These are phyloP conservation scores for Craterocephalus amniculus DNA, from an alignment of 2,797 vertebrate genomes.

Conservation along the genomic window DNA sequence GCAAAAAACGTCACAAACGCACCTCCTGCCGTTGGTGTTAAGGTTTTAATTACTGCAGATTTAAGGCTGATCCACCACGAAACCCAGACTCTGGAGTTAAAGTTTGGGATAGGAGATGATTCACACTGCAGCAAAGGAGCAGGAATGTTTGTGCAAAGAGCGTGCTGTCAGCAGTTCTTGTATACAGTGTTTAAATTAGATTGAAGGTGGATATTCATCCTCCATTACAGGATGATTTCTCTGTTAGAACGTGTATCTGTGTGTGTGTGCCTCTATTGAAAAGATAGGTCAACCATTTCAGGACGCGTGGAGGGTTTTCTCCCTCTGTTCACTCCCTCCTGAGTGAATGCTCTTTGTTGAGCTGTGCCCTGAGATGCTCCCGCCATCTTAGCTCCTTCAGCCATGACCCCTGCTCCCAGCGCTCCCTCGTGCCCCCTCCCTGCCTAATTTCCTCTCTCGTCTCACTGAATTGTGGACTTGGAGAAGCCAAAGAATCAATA, in stretches of 20 bases:
- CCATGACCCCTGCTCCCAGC: slow-evolving; percentile 75
- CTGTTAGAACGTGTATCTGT: slow-evolving; percentile 8
- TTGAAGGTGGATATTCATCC: slow-evolving; percentile 59
- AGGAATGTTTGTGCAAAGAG: slow-evolving; percentile 25
- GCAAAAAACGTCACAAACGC: slow-evolving; percentile 3
- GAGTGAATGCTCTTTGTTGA: slow-evolving; percentile 80
- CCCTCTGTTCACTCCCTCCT: slow-evolving; percentile 57
- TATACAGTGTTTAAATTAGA: slow-evolving; percentile 55
- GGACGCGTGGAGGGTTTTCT: slow-evolving; percentile 53
- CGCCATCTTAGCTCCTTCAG: slow-evolving; percentile 83
- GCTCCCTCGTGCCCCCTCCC: slow-evolving; percentile 51
- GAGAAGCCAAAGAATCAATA: slow-evolving; percentile 81
- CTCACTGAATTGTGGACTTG: slow-evolving; percentile 70
- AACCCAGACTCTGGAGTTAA: slow-evolving; percentile 36
- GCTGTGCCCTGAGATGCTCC: slow-evolving; percentile 80
- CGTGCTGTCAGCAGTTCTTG: slow-evolving; percentile 28
- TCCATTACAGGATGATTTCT: slow-evolving; percentile 14
- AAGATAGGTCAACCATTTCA: slow-evolving; percentile 77
- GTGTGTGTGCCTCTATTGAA: slow-evolving; percentile 47
- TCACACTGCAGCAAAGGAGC: slow-evolving; percentile 46
- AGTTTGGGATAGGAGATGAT: slow-evolving; percentile 56
- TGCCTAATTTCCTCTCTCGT: slow-evolving; percentile 61
- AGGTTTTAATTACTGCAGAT: slow-evolving; percentile 36
- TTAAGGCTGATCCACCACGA: slow-evolving; percentile 13
- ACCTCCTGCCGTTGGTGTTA: neutral